phyloP scores from a whole-genome alignment of 2,797 vertebrate genomes.

The Buphagus erythrorhynchus region DNA sequence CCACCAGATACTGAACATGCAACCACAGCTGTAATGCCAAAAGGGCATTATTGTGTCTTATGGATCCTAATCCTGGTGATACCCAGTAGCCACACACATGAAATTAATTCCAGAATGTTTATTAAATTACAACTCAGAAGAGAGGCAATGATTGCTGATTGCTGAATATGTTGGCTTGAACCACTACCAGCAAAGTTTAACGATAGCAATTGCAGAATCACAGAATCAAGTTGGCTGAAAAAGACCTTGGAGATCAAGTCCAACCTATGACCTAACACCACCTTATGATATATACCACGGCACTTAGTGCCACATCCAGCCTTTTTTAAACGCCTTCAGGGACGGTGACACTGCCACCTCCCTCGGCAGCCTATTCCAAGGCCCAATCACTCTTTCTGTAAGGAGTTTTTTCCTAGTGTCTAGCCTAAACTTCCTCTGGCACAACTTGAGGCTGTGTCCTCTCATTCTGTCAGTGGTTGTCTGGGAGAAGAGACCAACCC shows the following conservation, averaged over 20 bases:
- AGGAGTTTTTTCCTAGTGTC: neutral
- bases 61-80: neutral
- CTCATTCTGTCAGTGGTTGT: neutral
- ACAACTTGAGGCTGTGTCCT: neutral
- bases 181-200: neutral
- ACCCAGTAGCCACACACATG: neutral
- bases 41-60: neutral
- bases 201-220: neutral
- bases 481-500: accelerated
- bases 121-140: neutral
- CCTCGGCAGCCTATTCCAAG: neutral
- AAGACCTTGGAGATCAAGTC: neutral
- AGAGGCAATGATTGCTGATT: neutral
- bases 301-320: neutral
- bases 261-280: neutral
- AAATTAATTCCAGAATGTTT: neutral
- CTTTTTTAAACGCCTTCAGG: neutral
- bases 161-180: neutral
- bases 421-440: neutral
- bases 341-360: accelerated
- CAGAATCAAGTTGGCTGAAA: neutral
- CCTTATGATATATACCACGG: neutral
- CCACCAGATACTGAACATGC: neutral
- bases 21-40: neutral
- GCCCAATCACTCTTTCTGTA: no score